phyloP scores from a whole-genome alignment of 2,888 invertebrate genomes.

The Meiosimyza platycephala region DNA sequence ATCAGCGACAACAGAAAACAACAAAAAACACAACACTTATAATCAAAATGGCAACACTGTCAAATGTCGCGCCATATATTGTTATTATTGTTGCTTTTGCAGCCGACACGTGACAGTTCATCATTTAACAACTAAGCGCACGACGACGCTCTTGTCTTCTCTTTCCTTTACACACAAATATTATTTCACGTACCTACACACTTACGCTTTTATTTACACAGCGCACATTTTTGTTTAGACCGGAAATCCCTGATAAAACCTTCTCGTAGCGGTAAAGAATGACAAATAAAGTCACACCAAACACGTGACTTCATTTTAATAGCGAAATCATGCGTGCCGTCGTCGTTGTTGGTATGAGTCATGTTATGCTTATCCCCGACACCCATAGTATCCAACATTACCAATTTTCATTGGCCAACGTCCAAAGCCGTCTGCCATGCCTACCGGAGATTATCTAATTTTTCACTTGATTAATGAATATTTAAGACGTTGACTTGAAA shows the following conservation, averaged over 20 bases:
- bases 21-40: not conserved
- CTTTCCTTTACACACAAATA: not conserved
- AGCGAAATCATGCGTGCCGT: slow-evolving; percentile 38
- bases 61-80: not conserved
- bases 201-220: slow-evolving; percentile 21
- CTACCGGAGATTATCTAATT: slow-evolving; percentile 34
- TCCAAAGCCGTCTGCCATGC: slow-evolving; percentile 1
- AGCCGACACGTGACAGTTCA: slow-evolving; percentile 14
- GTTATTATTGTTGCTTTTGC: slow-evolving; percentile 38
- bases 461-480: slow-evolving; percentile 44
- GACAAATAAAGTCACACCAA: slow-evolving; percentile 24
- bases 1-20: not conserved
- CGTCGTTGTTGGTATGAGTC: slow-evolving; percentile 9
- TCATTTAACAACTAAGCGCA: slow-evolving; percentile 18
- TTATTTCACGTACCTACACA: not conserved
- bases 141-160: not conserved
- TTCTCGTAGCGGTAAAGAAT: not conserved
- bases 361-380: not conserved
- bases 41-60: slow-evolving; percentile 1
- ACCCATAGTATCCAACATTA: not conserved
- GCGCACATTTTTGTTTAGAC: slow-evolving; percentile 16
- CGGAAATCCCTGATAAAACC: slow-evolving; percentile 22
- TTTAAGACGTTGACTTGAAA: slow-evolving; percentile 41
- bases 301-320: slow-evolving; percentile 41
- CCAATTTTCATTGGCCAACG: slow-evolving; percentile 16